Evolutionary conservation across 2,113 vertebrate species (phyloP).

Genomic region (Triplophysa siluroides): DNA sequence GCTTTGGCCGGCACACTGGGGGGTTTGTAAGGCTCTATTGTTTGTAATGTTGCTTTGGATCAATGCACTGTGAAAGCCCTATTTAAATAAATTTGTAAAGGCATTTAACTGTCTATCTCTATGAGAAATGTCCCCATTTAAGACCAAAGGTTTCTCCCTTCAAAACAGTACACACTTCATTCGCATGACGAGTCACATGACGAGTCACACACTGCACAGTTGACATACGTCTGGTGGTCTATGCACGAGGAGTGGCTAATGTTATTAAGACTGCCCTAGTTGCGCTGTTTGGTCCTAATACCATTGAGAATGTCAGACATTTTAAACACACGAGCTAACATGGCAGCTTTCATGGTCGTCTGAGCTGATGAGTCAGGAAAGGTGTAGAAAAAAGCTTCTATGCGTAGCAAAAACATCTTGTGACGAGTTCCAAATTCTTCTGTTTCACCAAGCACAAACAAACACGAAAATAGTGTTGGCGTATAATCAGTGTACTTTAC

Average conservation of each 20-base stretch:
- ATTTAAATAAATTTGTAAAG: neutral
- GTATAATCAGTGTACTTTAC: conserved; percentile 61
- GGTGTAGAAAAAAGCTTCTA: conserved; percentile 23
- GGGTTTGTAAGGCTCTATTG: too few relatives aligned
- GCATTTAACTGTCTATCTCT: too few relatives aligned
- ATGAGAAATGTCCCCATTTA: too few relatives aligned
- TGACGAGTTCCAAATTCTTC: neutral
- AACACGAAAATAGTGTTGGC: neutral
- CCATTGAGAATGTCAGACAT: conserved; percentile 41
- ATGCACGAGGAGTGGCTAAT: conserved; percentile 24
- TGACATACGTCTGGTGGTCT: conserved; percentile 19
- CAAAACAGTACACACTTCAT: neutral
- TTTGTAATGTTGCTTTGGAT: too few relatives aligned
- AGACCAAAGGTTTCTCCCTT: neutral
- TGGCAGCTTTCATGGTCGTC: conserved; percentile 42
- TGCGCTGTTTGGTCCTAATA: conserved; percentile 30
- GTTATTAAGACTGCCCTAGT: conserved; percentile 22
- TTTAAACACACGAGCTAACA: conserved; percentile 37
- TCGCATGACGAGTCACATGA: conserved; percentile 29
- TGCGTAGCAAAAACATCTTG: conserved; percentile 1
- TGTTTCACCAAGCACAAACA: neutral
- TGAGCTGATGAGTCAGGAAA: conserved; percentile 31
- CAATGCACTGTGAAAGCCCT: too few relatives aligned
- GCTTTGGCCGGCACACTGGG: too few relatives aligned
- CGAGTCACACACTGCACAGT: neutral